Conservation (phyloP, 2,113 vertebrate species). For the Microcebus lehilahytsara region DNA sequence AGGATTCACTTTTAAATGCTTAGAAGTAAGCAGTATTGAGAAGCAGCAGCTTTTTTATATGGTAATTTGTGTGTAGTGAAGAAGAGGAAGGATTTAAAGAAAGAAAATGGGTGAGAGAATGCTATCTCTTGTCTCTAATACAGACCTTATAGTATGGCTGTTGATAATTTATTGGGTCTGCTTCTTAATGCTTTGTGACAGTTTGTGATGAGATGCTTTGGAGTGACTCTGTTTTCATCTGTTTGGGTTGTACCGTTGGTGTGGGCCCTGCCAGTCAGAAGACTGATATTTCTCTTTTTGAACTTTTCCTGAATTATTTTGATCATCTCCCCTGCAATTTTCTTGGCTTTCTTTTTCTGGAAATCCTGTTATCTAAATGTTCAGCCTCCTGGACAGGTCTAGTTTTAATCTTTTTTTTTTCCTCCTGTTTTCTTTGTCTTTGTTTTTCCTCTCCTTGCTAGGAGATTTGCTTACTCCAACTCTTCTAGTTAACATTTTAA, state of each 20-base stretch:
- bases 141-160: neutral
- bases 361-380: neutral
- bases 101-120: neutral
- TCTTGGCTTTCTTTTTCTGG: slow-evolving; percentile 1
- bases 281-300: neutral
- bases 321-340: neutral
- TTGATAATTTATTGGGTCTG: neutral
- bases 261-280: neutral
- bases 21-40: neutral
- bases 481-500: slow-evolving; percentile 31
- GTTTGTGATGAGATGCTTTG: neutral
- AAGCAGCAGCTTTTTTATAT: neutral
- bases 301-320: slow-evolving; percentile 31
- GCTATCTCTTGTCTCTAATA: neutral
- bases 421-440: neutral
- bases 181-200: neutral
- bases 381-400: neutral
- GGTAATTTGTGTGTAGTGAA: neutral
- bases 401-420: neutral
- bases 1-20: neutral
- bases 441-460: neutral
- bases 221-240: neutral
- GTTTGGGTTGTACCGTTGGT: neutral
- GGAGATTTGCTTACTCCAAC: neutral
- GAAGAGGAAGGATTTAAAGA: neutral